Evolutionary conservation across 2,888 invertebrate species (phyloP), one percentile per base, ranked within the genome.

Genomic region (Pemphredon lugubris): DNA sequence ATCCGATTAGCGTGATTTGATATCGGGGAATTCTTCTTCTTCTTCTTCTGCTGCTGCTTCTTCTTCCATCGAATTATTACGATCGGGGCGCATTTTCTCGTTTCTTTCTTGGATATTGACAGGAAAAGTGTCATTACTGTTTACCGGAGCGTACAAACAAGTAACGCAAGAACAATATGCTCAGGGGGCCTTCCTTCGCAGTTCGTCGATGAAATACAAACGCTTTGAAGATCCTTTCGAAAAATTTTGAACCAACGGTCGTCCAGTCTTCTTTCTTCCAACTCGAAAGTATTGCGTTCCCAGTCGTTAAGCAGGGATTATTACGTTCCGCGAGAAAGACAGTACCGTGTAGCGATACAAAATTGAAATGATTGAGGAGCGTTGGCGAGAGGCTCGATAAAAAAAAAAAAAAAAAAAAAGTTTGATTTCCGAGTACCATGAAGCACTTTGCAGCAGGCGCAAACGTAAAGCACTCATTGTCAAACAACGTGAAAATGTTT

Each of bases 1-100:
- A 47, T 59, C 37, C 48, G 32, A 66, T 73, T 65, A 11, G 1
- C 13, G 14, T 30, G 20, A 71, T 30, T 72, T 20, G 32, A 37
- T 53, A 55, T 40, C 26, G 16, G 5, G 30, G 21, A 48, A 44
- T 57, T 59, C 55, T 47, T 54, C 13, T n/a, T n/a, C n/a, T n/a
- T n/a, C n/a, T 59, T 20, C 21, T 18, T 40, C 9, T 13, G 2
- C 26, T 18, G 21, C n/a, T n/a, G n/a, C n/a, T n/a, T n/a, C n/a
- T 59, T 20, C 21, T 18, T 40, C 9, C 16, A 3, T 37, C 23
- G 21, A 21, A 21, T n/a, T 23, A 57, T 48, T 51, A 39, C 39
- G 30, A 59, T 39, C 23, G 13, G 32, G n/a, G 13, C 26, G 44
- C n/a, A 32, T 47, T 20, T n/a, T 26, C 21, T 47, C 30, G 16